Percentiles rank a stretch among this genome's conserved stretches.
phyloP scores from a whole-genome alignment of 2,113 vertebrate species.

The Mobula hypostoma region DNA sequence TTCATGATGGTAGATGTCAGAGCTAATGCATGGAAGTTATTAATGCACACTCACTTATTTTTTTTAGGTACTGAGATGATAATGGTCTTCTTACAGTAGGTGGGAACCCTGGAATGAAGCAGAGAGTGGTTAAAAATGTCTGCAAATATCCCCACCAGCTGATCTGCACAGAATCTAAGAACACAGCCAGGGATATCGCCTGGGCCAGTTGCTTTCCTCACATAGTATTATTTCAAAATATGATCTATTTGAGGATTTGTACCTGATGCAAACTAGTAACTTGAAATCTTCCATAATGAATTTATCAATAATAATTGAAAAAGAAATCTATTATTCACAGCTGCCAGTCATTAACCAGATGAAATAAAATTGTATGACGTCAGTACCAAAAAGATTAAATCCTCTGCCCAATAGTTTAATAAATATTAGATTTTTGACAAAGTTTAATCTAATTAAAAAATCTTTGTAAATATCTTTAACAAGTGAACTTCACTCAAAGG shows the following conservation, averaged over 20 bases:
- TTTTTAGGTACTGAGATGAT: no score
- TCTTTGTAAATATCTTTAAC: background rate
- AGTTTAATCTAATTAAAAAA: background rate
- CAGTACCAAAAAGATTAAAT: background rate
- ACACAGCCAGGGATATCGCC: no score
- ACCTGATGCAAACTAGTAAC: background rate
- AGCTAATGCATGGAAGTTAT: no score
- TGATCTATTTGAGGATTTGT: background rate
- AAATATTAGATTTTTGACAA: background rate
- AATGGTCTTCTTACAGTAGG: no score
- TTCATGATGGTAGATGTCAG: no score
- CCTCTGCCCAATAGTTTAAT: constrained; percentile 4
- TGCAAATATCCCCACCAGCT: no score
- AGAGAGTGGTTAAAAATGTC: no score
- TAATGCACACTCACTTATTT: no score
- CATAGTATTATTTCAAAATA: background rate
- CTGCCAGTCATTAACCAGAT: background rate
- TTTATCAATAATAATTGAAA: background rate
- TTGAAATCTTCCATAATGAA: background rate
- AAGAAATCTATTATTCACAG: background rate
- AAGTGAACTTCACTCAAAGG: background rate
- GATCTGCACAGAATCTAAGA: no score
- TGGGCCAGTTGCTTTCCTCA: no score
- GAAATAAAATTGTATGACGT: background rate
- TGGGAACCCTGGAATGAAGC: no score